A percentile compares a stretch with the other conserved stretches of the same genome.
Conservation (phyloP, 2,113 vertebrate genomes). For the Shinisaurus crocodilurus region DNA sequence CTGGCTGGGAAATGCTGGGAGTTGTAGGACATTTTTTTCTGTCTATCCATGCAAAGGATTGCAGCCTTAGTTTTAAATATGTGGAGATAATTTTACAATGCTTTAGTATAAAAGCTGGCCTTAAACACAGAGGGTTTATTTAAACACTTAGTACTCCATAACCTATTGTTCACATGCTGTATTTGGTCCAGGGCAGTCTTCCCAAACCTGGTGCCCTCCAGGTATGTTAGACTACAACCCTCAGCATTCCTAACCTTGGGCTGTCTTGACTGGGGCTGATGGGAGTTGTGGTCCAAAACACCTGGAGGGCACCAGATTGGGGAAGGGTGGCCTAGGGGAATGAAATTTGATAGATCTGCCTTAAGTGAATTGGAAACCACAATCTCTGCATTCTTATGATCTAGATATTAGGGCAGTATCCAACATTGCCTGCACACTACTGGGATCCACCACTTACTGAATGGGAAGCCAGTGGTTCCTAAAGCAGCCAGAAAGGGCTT, state of each 20-base stretch:
- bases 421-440: too few relatives aligned
- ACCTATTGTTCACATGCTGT: not conserved
- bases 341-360: not conserved
- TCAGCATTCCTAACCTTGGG: too few relatives aligned
- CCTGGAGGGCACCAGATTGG: not conserved
- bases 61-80: not conserved
- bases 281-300: not conserved
- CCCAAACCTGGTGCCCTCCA: not conserved
- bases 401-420: too few relatives aligned
- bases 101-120: not conserved
- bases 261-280: too few relatives aligned
- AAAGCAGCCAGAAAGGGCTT: too few relatives aligned
- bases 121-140: not conserved
- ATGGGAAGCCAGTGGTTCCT: too few relatives aligned
- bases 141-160: conserved; percentile 16
- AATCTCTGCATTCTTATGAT: too few relatives aligned
- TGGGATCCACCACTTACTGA: too few relatives aligned
- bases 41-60: too few relatives aligned
- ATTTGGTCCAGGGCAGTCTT: not conserved
- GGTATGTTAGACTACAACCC: not conserved
- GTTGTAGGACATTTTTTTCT: too few relatives aligned
- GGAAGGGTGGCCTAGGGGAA: not conserved
- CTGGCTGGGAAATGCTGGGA: too few relatives aligned
- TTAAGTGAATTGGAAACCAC: not conserved
- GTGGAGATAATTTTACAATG: conserved; percentile 5